Evolutionary conservation across 2,113 vertebrate species (phyloP).

Genomic region (Rhabdornis inornatus): DNA sequence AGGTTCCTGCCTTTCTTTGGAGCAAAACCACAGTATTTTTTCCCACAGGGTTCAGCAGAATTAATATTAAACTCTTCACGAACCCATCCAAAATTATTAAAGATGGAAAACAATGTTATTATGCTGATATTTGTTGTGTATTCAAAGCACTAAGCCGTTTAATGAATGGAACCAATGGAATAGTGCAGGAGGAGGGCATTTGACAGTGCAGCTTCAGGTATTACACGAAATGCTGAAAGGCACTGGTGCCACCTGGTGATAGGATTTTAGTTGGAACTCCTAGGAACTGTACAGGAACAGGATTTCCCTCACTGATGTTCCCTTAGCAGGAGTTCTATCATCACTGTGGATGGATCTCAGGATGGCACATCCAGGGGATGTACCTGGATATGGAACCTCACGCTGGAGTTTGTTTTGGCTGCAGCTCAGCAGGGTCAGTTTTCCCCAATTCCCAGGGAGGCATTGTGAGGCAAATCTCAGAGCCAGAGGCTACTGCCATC

Average conservation of each 20-base stretch:
- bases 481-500: accelerated
- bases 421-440: neutral
- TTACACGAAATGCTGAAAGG: accelerated
- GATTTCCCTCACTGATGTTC: neutral
- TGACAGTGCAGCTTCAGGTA: accelerated
- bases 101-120: neutral
- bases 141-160: neutral
- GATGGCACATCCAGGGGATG: neutral
- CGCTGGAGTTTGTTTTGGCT: accelerated
- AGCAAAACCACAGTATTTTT: neutral
- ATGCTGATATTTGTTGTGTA: accelerated
- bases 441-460: no score
- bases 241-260: neutral
- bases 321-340: neutral
- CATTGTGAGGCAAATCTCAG: accelerated
- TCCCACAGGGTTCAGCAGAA: accelerated
- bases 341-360: accelerated
- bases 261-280: accelerated
- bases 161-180: neutral
- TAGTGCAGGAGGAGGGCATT: accelerated
- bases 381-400: neutral
- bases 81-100: neutral
- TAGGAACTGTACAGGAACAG: accelerated
- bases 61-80: neutral
- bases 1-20: neutral